phyloP scores from a whole-genome alignment of 2,888 invertebrate genomes.

The Lypha dubia region DNA sequence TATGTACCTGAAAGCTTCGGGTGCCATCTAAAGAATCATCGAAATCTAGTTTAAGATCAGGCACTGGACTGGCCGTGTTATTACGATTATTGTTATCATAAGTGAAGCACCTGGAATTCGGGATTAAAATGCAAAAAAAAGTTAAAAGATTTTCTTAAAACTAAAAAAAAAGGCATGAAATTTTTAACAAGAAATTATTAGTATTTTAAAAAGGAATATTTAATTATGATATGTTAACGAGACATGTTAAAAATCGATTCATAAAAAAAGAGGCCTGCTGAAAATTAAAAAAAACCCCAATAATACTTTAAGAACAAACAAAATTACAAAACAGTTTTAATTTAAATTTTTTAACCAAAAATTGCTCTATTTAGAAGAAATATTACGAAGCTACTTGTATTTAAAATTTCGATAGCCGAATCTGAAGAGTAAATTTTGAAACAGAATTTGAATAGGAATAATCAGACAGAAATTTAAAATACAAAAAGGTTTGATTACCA shows the following conservation, averaged over 20 bases:
- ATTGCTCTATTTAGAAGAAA: too few relatives aligned
- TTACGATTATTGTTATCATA: conserved; percentile 82
- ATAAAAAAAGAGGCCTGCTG: not conserved
- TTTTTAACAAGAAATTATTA: not conserved
- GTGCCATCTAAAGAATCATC: conserved; percentile 79
- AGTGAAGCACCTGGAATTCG: conserved; percentile 80
- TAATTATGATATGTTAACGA: not conserved
- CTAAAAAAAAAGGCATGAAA: not conserved
- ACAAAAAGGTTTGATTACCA: conserved; percentile 1
- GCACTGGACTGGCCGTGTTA: conserved; percentile 81
- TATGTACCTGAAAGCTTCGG: conserved; percentile 76
- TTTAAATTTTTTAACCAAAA: too few relatives aligned
- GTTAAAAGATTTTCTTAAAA: not conserved
- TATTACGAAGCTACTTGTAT: too few relatives aligned
- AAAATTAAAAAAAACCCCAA: too few relatives aligned
- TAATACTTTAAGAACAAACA: too few relatives aligned
- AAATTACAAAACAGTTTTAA: too few relatives aligned
- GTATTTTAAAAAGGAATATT: not conserved
- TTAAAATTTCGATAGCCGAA: too few relatives aligned
- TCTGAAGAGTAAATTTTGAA: too few relatives aligned
- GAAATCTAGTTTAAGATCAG: conserved; percentile 81
- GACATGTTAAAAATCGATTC: not conserved
- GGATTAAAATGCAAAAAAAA: not conserved
- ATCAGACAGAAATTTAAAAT: not conserved
- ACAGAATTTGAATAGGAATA: too few relatives aligned